A percentile compares a stretch with the other conserved stretches of the same genome.
These are phyloP conservation scores for Therioaphis trifolii DNA, from an alignment of 2,888 invertebrate genomes.

Conservation along the genomic window DNA sequence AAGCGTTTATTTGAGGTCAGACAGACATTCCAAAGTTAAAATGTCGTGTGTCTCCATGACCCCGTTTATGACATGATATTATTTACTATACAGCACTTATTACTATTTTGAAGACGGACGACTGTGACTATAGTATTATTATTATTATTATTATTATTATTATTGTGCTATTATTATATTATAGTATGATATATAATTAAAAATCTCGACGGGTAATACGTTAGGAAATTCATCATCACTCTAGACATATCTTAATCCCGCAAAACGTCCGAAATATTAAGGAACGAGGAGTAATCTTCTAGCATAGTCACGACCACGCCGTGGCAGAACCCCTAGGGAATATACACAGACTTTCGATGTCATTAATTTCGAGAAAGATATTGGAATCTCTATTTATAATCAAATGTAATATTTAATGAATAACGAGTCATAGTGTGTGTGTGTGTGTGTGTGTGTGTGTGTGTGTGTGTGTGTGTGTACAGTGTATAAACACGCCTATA, in stretches of 20 bases:
- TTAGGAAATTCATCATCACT: background rate
- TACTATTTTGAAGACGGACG: too few relatives aligned
- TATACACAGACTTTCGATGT: slow-evolving; percentile 17
- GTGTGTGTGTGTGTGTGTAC: background rate
- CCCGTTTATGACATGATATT: too few relatives aligned
- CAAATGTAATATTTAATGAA: slow-evolving; percentile 29
- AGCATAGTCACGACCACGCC: background rate
- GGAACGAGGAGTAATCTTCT: slow-evolving; percentile 10
- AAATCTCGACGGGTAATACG: too few relatives aligned
- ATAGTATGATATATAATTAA: background rate
- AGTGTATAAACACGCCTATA: too few relatives aligned
- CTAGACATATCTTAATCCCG: background rate
- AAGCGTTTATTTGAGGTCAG: too few relatives aligned
- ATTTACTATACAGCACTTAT: too few relatives aligned
- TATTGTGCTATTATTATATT: background rate
- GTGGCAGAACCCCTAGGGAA: background rate
- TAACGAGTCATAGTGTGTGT: too few relatives aligned
- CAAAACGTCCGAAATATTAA: slow-evolving; percentile 1
- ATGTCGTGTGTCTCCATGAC: too few relatives aligned
- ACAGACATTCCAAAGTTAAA: too few relatives aligned
- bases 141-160: too few relatives aligned
- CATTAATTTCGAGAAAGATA: slow-evolving; percentile 42
- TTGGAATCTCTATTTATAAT: slow-evolving; percentile 39
- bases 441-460: background rate
- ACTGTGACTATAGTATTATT: too few relatives aligned